phyloP scores from a whole-genome alignment of 1,140 invertebrate genomes.

The Nixonia krombeini region DNA sequence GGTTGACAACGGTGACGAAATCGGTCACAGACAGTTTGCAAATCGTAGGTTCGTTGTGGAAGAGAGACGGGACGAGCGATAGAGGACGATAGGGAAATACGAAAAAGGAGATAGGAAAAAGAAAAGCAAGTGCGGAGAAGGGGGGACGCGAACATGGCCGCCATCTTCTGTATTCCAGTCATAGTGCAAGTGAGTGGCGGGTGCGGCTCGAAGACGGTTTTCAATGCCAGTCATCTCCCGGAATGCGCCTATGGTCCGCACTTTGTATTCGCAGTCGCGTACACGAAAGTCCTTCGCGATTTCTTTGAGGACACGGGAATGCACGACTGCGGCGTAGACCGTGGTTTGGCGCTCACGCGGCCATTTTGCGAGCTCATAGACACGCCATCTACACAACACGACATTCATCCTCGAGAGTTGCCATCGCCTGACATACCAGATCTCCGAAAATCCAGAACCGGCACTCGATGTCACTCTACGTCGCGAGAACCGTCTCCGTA shows the following conservation, averaged over 20 bases:
- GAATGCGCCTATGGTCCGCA: constrained; percentile 59
- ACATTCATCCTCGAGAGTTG: neutral
- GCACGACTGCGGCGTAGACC: constrained; percentile 11
- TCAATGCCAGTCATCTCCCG: constrained; percentile 69
- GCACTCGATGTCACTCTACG: no score
- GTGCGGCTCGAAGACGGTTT: constrained; percentile 62
- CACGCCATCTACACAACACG: constrained; percentile 54
- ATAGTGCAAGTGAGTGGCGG: constrained; percentile 56
- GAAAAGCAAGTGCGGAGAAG: constrained; percentile 22
- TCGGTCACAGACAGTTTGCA: neutral
- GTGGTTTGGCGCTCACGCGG: constrained; percentile 40
- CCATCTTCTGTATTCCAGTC: constrained; percentile 70
- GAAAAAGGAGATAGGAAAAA: constrained; percentile 8
- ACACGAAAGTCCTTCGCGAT: constrained; percentile 52
- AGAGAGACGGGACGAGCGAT: no score
- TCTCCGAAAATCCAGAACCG: no score
- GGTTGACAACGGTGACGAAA: no score
- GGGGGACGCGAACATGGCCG: constrained; percentile 62
- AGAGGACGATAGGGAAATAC: constrained; percentile 7
- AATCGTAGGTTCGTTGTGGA: no score
- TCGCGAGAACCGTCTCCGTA: no score
- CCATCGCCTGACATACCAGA: no score
- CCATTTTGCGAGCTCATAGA: constrained; percentile 52
- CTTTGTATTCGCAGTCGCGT: constrained; percentile 64
- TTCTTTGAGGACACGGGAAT: constrained; percentile 55